A percentile compares a stretch with the other conserved stretches of the same genome.
Evolutionary conservation across 2,888 invertebrate species (phyloP).

Genomic region (Apodemia duryi): DNA sequence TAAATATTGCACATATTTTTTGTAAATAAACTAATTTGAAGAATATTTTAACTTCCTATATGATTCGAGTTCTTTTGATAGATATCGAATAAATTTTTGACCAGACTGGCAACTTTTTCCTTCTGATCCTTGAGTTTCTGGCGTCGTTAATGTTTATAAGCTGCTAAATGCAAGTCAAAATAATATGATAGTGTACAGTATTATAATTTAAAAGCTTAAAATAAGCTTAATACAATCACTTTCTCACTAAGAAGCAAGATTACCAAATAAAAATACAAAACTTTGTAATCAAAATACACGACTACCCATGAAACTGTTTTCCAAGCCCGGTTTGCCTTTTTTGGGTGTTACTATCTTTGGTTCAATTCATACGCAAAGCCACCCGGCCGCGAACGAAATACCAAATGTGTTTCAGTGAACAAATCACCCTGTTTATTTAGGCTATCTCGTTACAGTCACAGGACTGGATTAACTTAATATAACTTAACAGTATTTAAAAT

Average conservation of each 20-base stretch:
- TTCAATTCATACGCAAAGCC: constrained; percentile 70
- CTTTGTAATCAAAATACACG: constrained; percentile 49
- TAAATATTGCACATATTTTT: no score
- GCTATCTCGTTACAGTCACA: constrained; percentile 44
- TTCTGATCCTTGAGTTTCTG: no score
- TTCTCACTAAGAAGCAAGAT: neutral
- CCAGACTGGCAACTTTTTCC: no score
- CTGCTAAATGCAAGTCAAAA: neutral
- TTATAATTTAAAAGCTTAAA: neutral
- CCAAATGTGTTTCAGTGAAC: constrained; percentile 73
- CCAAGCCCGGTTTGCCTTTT: constrained; percentile 74
- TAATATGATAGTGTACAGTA: no score
- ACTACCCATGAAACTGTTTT: constrained; percentile 61
- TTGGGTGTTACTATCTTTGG: constrained; percentile 68
- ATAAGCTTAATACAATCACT: neutral
- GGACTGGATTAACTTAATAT: neutral
- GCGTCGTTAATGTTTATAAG: no score
- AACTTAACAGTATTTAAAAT: neutral
- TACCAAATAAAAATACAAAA: neutral
- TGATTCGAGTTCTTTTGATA: no score
- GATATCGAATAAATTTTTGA: no score
- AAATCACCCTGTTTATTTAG: constrained; percentile 75
- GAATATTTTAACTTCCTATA: no score
- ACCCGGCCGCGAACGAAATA: constrained; percentile 72
- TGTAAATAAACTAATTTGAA: no score